Evolutionary conservation across 2,888 invertebrate species (phyloP), one percentile per base, ranked within the genome.

Genomic region (Zootermopsis nevadensis): DNA sequence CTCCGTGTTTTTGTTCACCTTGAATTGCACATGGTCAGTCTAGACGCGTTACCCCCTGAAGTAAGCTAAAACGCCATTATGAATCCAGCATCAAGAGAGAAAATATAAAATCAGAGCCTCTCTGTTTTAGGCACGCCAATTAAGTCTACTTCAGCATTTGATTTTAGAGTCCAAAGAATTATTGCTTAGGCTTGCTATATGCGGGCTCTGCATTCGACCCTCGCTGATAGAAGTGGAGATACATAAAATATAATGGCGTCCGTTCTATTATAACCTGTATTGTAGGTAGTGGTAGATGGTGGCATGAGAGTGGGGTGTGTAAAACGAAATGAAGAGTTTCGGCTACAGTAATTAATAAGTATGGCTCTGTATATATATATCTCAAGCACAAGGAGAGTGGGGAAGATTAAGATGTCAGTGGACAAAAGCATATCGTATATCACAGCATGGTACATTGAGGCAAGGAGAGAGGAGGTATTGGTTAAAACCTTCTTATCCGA

Each of bases 401-500:
- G 72, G 77, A 55, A 76, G 84, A 84, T 84, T 84, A 84, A 84
- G 81, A 81, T 82, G 84, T 84, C 84, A 81, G 80, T 66, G 48
- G 60, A 84, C 81, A 84, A 84, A 84, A 84, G 84, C 77, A 48
- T 48, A 33, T 38, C 80, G 76, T 84, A 77, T 76, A 77, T 84
- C 84, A 84, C 83, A 53, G 82, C 82, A 67, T 67, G 83, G 81
- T 27, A 30, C 48, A 60, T 33, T 53, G 76, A 33, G 30, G 69
- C 22, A 22, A 24, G 72, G 53, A 15, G 53, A 4, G 53, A 27
- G 60, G 27, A 1, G 60, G 60, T 60, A 60, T n/a, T 60, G 60
- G 27, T 60, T n/a, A 60, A 27, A n/a, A n/a, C 72, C 33, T 72
- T 35, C 72, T 72, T 76, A 74, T 74, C 38, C 74, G 74, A 38